Base-by-base conservation (phyloP, 2,797 vertebrate species). In the Catharus ustulatus region DNA sequence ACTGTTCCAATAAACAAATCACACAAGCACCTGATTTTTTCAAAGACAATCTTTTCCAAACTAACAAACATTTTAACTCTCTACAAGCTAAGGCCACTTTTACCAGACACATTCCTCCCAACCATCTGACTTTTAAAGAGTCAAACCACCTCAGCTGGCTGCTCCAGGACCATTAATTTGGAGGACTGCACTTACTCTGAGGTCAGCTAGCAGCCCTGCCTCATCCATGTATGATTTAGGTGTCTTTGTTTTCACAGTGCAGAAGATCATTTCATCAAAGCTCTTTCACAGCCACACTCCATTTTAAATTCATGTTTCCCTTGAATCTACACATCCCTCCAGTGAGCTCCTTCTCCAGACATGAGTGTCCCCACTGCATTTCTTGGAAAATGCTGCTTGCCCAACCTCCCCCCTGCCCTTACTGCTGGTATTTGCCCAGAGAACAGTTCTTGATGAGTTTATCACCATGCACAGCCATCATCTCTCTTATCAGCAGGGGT, bases 141-240 rank as follows among this genome's bases (percentile, higher is more conserved):
- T 34, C 61, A 54, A 14, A 64, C 32, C 88, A 76, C 27, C 72
- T 23, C 86, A 61, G 48, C 43, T 34, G 59, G 30, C 72, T 59
- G n/a, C 38, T 77, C 17, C 82, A 68, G 66, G 43, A 71, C 5
- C 66, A 1, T 71, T 24, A 9, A 62, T 58, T 43, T 32, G 32
- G 45, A 55, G 73, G 34, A 23, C 40, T 11, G 40, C 42, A 40
- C 42, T 69, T 38, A 40, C 42, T 69, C 54, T 13, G 5, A 59
- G 43, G 57, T n/a, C 68, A 58, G 27, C 38, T 82, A 46, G 54
- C 23, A 42, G 67, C 71, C 43, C 48, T 36, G 46, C 82, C 58
- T 66, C 76, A 58, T 32, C 75, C 78, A 54, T 0, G 0, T 5
- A 30, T 1, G 0, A 22, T 27, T 63, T 15, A 34, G 32, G 26